A percentile compares a stretch with the other conserved stretches of the same genome.
Evolutionary conservation across 2,113 vertebrate genomes (phyloP).

Genomic region (Stegostoma tigrinum): DNA sequence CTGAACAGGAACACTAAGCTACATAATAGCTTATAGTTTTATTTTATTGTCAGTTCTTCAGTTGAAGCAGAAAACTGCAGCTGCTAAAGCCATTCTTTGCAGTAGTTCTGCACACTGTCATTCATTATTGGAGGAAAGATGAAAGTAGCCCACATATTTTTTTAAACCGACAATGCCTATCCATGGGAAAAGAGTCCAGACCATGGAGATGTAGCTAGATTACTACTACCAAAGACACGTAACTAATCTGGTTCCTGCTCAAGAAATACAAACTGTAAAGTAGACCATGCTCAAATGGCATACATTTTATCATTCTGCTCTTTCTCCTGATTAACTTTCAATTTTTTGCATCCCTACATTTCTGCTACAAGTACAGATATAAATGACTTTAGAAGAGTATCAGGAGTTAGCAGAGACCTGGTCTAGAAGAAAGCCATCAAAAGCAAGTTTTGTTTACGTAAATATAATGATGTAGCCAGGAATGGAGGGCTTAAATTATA

Average conservation of each 20-base stretch:
- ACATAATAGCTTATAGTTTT: neutral
- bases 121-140: neutral
- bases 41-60: neutral
- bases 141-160: neutral
- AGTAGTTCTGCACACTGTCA: neutral
- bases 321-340: neutral
- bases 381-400: neutral
- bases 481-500: too few species aligned
- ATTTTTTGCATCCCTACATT: neutral
- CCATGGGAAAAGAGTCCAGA: neutral
- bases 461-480: neutral
- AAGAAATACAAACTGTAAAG: neutral
- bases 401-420: neutral
- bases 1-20: neutral
- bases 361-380: neutral
- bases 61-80: neutral
- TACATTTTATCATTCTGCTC: neutral
- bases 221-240: neutral
- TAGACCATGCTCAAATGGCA: neutral
- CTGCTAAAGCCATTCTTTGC: neutral
- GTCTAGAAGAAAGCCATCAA: neutral
- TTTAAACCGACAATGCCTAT: neutral
- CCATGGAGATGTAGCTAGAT: neutral
- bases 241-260: neutral
- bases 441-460: neutral